Conservation (phyloP, 1,140 invertebrate species). For the Macrocentrus cingulum region DNA sequence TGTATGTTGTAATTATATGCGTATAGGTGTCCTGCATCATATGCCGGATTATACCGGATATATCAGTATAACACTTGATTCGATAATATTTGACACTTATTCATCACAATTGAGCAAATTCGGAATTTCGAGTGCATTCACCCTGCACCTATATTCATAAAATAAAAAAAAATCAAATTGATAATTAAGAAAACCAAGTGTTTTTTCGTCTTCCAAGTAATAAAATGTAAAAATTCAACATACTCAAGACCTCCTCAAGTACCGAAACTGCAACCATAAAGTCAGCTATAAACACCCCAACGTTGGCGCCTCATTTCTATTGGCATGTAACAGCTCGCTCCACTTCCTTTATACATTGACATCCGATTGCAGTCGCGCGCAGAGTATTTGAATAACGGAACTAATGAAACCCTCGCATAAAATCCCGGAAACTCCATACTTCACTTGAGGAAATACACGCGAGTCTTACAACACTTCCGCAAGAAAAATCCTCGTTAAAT, state of each 20-base stretch:
- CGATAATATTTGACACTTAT: background rate
- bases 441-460: too few relatives aligned
- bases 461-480: too few relatives aligned
- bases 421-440: too few relatives aligned
- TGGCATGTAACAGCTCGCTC: background rate
- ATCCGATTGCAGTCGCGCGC: too few relatives aligned
- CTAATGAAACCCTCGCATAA: too few relatives aligned
- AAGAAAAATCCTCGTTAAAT: too few relatives aligned
- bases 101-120: background rate
- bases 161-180: too few relatives aligned
- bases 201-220: background rate
- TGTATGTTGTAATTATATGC: background rate
- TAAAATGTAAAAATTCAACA: too few relatives aligned
- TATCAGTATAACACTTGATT: background rate
- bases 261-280: conserved; percentile 1
- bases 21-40: background rate
- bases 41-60: conserved; percentile 2
- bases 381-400: too few relatives aligned
- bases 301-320: background rate
- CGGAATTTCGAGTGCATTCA: too few relatives aligned
- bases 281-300: background rate
- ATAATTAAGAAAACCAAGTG: too few relatives aligned
- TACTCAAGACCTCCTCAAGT: background rate
- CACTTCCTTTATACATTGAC: background rate
- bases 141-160: too few relatives aligned